These are phyloP conservation scores for Hucho hucho DNA, from an alignment of 2,113 vertebrate genomes.

Conservation along the genomic window DNA sequence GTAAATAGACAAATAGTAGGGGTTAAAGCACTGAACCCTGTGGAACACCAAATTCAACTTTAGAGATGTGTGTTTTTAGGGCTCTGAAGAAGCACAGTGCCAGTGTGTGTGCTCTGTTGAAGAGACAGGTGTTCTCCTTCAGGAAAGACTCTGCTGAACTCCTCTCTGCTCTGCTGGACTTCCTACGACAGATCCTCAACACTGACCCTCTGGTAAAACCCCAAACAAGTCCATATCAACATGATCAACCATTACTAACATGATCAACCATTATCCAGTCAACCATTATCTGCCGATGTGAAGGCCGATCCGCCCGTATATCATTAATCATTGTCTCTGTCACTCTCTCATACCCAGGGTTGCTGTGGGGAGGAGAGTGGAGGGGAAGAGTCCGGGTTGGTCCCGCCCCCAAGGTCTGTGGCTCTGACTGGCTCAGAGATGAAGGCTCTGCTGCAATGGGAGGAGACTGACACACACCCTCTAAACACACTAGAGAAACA, in stretches of 20 bases:
- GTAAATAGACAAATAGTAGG: too few relatives aligned
- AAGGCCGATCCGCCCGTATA: neutral
- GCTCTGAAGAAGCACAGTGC: conserved; percentile 85
- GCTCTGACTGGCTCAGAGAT: conserved; percentile 86
- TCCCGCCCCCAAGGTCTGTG: conserved; percentile 75
- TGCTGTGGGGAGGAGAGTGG: conserved; percentile 84
- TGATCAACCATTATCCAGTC: too few relatives aligned
- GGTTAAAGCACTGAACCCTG: too few relatives aligned
- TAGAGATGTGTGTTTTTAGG: conserved; percentile 63
- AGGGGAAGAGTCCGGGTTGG: conserved; percentile 77
- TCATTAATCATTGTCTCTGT: neutral
- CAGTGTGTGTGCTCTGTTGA: conserved; percentile 80
- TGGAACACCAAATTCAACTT: neutral
- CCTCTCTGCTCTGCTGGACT: conserved; percentile 90
- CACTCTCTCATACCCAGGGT: conserved; percentile 46
- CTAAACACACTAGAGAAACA: conserved; percentile 91
- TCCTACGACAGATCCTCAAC: conserved; percentile 89
- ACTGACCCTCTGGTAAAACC: conserved; percentile 82
- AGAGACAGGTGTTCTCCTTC: conserved; percentile 83
- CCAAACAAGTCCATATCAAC: conserved; percentile 55
- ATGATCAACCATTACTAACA: conserved; percentile 53
- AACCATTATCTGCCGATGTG: neutral
- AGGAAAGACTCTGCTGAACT: conserved; percentile 92
- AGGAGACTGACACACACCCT: conserved; percentile 84
- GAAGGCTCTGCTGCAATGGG: conserved; percentile 90